Evolutionary conservation across 2,797 vertebrate genomes (phyloP), one percentile per base, ranked within the genome.

Genomic region (Rallus crepitans): DNA sequence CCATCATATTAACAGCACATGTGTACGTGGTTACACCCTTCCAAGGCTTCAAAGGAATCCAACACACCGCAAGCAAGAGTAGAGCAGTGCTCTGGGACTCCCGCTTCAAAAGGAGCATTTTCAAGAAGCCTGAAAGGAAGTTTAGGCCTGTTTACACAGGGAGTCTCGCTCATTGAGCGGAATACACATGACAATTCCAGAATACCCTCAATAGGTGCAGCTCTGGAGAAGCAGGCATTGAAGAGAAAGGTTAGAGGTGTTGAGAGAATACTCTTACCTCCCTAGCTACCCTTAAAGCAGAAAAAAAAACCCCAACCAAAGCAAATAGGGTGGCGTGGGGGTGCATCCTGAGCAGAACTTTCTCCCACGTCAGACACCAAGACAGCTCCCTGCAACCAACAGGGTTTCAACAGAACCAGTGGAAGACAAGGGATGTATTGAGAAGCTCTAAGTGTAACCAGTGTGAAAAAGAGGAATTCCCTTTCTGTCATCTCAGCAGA

Each of bases 371-470:
- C 21, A 59, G 64, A 53, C 33, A 61, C 59, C 45, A 72, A 61
- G 45, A 40, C 87, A 92, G 72, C n/a, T 45, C 48, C 56, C 31
- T 55, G 60, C 39, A 70, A 33, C 39, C 69, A 95, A 17, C 18
- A 64, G 82, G 6, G 7, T 40, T 82, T 37, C 82, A 72, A 90
- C 59, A 94, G 72, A 87, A 81, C 50, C 82, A 88, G 50, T 5
- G 47, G 68, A 65, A 82, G 91, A 60, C 40, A 48, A 45, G 59
- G 31, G 71, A 33, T 14, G 12, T 18, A 28, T 61, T 37, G 68
- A 91, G 48, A 61, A 85, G 64, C 72, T 85, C 55, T 39, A 87
- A 88, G 91, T 55, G 50, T 79, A 88, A 89, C 78, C 57, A 87
- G 70, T 19, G 17, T 15, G 20, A 82, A 73, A 37, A 66, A 72